Evolutionary conservation across 2,113 vertebrate genomes (phyloP).

Genomic region (Xiphophorus hellerii): DNA sequence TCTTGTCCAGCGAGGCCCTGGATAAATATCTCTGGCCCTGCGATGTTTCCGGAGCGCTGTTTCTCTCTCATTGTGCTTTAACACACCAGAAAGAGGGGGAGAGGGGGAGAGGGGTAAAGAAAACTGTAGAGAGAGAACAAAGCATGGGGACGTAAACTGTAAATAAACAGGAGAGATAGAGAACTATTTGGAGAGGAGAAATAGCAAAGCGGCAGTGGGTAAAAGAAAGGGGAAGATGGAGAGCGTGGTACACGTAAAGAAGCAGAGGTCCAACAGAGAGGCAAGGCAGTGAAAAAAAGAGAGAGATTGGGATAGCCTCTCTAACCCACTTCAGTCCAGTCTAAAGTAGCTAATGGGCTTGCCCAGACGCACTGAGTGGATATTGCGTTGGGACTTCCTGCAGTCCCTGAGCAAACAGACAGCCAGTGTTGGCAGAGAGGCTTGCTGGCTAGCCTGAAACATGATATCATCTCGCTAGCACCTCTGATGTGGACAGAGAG

Average conservation of each 20-base stretch:
- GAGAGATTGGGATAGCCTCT: slow-evolving; percentile 63
- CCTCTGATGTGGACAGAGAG: slow-evolving; percentile 37
- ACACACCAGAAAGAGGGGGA: slow-evolving; percentile 6
- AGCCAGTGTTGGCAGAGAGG: slow-evolving; percentile 63
- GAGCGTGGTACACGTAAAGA: slow-evolving; percentile 16
- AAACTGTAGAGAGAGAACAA: slow-evolving; percentile 27
- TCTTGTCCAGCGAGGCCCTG: slow-evolving; percentile 43
- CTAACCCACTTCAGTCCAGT: slow-evolving; percentile 57
- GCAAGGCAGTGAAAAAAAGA: slow-evolving; percentile 15
- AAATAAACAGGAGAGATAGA: slow-evolving; percentile 46
- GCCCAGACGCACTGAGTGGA: slow-evolving; percentile 75
- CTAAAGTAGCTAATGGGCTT: slow-evolving; percentile 77
- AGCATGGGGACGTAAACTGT: slow-evolving; percentile 23
- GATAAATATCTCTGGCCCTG: slow-evolving; percentile 56
- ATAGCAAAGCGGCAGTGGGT: slow-evolving; percentile 23
- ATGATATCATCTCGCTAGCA: slow-evolving; percentile 68
- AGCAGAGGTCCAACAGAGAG: slow-evolving; percentile 35
- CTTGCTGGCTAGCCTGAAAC: slow-evolving; percentile 65
- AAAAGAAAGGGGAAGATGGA: slow-evolving; percentile 44
- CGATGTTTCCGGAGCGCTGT: slow-evolving; percentile 39
- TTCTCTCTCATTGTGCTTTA: slow-evolving; percentile 53
- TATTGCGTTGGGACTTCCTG: slow-evolving; percentile 80
- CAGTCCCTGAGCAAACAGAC: slow-evolving; percentile 76
- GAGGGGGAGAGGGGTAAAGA: neutral
- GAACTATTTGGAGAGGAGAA: slow-evolving; percentile 34